Conservation (phyloP, 2,888 invertebrate species). For the Ormyrus labotus region DNA sequence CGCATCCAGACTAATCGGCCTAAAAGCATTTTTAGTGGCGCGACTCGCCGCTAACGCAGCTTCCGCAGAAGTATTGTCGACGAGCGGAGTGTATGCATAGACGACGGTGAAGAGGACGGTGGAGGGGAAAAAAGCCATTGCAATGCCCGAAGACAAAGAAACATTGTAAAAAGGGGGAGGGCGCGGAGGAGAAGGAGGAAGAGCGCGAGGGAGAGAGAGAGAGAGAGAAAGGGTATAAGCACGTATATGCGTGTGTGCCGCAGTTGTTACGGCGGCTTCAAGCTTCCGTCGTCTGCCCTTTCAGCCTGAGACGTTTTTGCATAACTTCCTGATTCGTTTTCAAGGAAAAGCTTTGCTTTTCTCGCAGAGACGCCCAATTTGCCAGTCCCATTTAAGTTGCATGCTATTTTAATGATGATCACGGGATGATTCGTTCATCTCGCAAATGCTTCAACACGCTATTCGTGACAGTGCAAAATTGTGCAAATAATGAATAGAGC, state of each 20-base stretch:
- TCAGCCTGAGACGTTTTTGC: slow-evolving; percentile 34
- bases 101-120: background rate
- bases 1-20: slow-evolving; percentile 71
- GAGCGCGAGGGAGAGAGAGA: background rate
- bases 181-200: background rate
- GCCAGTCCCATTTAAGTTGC: background rate
- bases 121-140: slow-evolving; percentile 50
- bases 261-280: background rate
- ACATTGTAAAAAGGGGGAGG: slow-evolving; percentile 20
- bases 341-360: slow-evolving; percentile 24
- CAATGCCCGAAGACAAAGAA: slow-evolving; percentile 42
- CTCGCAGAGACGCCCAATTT: slow-evolving; percentile 21
- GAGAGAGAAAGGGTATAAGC: background rate
- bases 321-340: slow-evolving; percentile 42
- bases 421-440: background rate
- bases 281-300: slow-evolving; percentile 24
- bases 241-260: slow-evolving; percentile 31
- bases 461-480: too few relatives aligned
- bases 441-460: too few relatives aligned
- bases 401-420: background rate
- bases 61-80: slow-evolving; percentile 29
- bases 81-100: slow-evolving; percentile 1
- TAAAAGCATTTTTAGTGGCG: slow-evolving; percentile 70
- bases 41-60: slow-evolving; percentile 48
- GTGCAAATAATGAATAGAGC: too few relatives aligned